Evolutionary conservation across 2,797 vertebrate species (phyloP).

Genomic region (Sebastolobus alascanus): DNA sequence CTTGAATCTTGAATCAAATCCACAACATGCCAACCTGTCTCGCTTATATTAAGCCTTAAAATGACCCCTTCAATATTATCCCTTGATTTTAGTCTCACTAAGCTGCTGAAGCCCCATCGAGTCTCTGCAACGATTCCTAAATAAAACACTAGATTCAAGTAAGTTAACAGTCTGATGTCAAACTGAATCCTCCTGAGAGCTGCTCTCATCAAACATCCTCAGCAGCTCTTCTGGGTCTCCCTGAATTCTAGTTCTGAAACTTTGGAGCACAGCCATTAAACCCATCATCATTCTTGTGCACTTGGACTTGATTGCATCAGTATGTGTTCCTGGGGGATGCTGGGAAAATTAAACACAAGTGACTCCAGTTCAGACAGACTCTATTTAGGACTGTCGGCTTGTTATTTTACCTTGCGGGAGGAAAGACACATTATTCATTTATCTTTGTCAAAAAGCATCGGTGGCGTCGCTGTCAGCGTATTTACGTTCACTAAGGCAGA

Average conservation of each 20-base stretch:
- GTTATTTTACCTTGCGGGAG: not conserved
- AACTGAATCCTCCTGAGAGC: not conserved
- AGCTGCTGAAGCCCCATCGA: not conserved
- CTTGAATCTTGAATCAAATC: not conserved
- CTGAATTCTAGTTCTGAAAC: not conserved
- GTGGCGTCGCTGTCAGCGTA: not conserved
- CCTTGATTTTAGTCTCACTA: not conserved
- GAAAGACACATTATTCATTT: conserved; percentile 27
- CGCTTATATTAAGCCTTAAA: not conserved
- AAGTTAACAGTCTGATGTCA: not conserved
- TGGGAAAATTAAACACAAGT: conserved; percentile 37
- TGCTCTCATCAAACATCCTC: conserved; percentile 17
- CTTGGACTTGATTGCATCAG: conserved; percentile 35
- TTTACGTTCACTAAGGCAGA: not conserved
- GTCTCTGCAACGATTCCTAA: not conserved
- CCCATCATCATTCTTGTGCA: conserved; percentile 9
- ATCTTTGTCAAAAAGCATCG: conserved; percentile 19
- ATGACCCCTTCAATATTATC: not conserved
- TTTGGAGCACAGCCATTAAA: conserved; percentile 1
- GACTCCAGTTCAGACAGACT: conserved; percentile 19
- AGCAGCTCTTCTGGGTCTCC: conserved; percentile 15
- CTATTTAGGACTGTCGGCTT: not conserved
- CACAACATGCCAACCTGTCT: not conserved
- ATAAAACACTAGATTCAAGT: not conserved
- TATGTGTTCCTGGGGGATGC: conserved; percentile 5